Evolutionary conservation across 2,888 invertebrate genomes (phyloP).

Genomic region (Phymatocera aterrima): DNA sequence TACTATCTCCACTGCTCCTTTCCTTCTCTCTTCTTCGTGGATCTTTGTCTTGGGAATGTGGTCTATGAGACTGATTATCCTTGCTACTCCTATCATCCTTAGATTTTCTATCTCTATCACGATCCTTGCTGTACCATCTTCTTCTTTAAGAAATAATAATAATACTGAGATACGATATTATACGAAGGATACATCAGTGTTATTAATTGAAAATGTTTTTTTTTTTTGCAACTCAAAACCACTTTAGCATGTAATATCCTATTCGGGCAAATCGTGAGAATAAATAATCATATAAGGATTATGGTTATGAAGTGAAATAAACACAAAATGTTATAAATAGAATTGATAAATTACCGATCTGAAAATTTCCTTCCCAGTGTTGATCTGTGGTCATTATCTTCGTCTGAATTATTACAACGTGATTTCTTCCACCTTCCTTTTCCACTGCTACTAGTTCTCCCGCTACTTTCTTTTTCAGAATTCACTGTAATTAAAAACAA

Average conservation of each 20-base stretch:
- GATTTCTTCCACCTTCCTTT: conserved; percentile 33
- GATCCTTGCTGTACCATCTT: conserved; percentile 58
- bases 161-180: not conserved
- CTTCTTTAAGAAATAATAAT: conserved; percentile 50
- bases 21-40: conserved; percentile 48
- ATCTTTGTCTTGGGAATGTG: conserved; percentile 49
- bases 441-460: conserved; percentile 6
- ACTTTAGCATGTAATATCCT: too few relatives aligned
- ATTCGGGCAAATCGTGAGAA: too few relatives aligned
- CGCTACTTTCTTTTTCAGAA: conserved; percentile 10
- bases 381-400: conserved; percentile 21
- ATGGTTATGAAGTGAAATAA: not conserved
- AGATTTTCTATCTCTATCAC: conserved; percentile 55
- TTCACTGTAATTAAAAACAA: not conserved
- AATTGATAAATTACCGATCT: conserved; percentile 30
- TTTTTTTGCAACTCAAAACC: too few relatives aligned
- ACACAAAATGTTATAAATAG: not conserved
- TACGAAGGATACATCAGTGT: too few relatives aligned
- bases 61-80: conserved; percentile 41
- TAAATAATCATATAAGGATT: not conserved
- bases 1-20: conserved; percentile 50
- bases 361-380: conserved; percentile 23
- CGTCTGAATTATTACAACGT: conserved; percentile 20
- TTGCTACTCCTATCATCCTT: conserved; percentile 48
- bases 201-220: too few relatives aligned